phyloP scores from a whole-genome alignment of 2,113 vertebrate species.

The Microtus pennsylvanicus region DNA sequence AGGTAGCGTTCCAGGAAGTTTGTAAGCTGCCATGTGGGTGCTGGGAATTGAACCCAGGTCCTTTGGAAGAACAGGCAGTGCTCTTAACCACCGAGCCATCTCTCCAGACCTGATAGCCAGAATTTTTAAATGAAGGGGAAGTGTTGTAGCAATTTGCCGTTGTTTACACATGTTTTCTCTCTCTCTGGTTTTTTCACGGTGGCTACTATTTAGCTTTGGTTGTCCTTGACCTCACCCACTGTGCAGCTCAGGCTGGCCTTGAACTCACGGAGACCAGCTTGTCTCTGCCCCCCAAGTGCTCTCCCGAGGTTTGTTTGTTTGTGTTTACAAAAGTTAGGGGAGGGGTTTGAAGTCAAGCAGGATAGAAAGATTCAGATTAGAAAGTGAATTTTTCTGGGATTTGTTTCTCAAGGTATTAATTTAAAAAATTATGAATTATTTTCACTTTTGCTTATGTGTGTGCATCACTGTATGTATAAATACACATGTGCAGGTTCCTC shows the following conservation, averaged over 20 bases:
- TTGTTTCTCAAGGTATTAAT: not conserved
- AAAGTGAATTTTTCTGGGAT: conserved; percentile 29
- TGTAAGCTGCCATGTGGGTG: not conserved
- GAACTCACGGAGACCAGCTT: not conserved
- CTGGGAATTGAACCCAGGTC: not conserved
- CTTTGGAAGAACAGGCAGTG: not conserved
- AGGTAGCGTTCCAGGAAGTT: not conserved
- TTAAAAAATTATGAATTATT: not conserved
- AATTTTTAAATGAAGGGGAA: not conserved
- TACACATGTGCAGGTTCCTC: not conserved
- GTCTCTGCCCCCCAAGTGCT: not conserved
- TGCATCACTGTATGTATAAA: not conserved
- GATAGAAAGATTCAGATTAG: not conserved
- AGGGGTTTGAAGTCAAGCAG: not conserved
- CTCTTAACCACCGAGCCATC: not conserved
- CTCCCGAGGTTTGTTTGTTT: not conserved
- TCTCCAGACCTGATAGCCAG: not conserved
- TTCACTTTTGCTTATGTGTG: not conserved
- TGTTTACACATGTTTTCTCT: not conserved
- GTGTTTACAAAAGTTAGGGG: not conserved
- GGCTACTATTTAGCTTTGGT: not conserved
- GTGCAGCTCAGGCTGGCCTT: not conserved
- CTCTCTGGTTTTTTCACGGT: not conserved
- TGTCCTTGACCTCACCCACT: not conserved
- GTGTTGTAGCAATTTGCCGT: not conserved